phyloP scores from a whole-genome alignment of 1,140 invertebrate species.

The Frieseomelitta varia region DNA sequence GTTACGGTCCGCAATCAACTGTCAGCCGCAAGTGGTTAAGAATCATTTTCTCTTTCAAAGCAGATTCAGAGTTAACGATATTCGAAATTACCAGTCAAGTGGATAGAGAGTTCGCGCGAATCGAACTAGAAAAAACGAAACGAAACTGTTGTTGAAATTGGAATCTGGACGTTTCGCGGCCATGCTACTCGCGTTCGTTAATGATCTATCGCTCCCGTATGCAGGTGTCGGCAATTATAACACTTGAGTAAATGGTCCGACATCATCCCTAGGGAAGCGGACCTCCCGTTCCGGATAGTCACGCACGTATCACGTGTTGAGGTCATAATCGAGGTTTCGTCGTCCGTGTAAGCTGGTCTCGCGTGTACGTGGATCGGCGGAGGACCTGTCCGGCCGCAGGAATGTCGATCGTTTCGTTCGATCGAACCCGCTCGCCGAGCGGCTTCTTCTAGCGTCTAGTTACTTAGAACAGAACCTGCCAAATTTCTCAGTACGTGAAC shows the following conservation, averaged over 20 bases:
- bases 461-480: too few species aligned
- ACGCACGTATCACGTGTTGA: conserved; percentile 56
- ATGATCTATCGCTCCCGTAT: conserved; percentile 59
- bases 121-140: too few species aligned
- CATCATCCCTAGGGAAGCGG: conserved; percentile 57
- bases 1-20: too few species aligned
- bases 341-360: conserved; percentile 56
- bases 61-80: not conserved
- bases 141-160: not conserved
- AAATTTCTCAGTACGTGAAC: too few species aligned
- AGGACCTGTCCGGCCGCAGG: conserved; percentile 16
- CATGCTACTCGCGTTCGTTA: conserved; percentile 38
- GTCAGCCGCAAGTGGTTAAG: too few species aligned
- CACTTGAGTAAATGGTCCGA: conserved; percentile 52
- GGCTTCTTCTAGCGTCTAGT: not conserved
- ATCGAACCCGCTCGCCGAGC: conserved; percentile 26
- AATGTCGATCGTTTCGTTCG: conserved; percentile 57
- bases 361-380: not conserved
- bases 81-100: too few species aligned
- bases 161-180: not conserved
- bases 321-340: conserved; percentile 62
- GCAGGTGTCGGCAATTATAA: conserved; percentile 67
- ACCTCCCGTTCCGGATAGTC: conserved; percentile 28
- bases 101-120: too few species aligned
- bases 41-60: too few species aligned